Percentiles rank a stretch among this genome's conserved stretches.
phyloP scores from a whole-genome alignment of 2,888 invertebrate species.

The Aphodius granarius region DNA sequence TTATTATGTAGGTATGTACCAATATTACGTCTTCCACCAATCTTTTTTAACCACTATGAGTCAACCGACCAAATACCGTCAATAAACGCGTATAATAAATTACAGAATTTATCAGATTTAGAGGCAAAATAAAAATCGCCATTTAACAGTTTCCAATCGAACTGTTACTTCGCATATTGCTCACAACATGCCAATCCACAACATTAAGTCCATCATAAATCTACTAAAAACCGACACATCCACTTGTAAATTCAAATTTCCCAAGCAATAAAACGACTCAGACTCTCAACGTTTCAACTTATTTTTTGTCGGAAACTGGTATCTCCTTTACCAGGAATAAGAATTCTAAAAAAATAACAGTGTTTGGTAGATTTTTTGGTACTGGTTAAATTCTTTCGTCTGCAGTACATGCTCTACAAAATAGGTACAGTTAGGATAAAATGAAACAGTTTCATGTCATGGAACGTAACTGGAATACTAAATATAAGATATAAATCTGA shows the following conservation, averaged over 20 bases:
- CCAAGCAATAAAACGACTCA: background rate
- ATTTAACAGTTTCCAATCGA: background rate
- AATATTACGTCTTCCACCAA: background rate
- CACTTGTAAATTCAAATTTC: background rate
- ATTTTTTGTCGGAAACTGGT: no score
- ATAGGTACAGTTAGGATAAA: background rate
- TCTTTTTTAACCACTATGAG: background rate
- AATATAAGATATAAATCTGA: constrained; percentile 22
- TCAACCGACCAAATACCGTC: background rate
- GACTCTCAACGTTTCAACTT: background rate
- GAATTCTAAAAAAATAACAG: no score
- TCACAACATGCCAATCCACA: background rate
- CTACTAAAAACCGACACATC: background rate
- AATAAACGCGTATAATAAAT: background rate
- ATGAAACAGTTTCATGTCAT: background rate
- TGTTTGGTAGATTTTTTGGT: no score
- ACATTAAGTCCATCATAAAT: background rate
- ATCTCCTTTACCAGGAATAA: no score
- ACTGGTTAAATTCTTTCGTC: background rate
- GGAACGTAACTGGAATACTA: background rate
- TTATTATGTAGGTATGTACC: background rate
- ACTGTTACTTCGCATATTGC: background rate
- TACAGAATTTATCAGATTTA: background rate
- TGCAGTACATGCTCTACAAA: background rate
- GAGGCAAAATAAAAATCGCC: background rate